Evolutionary conservation across 2,113 vertebrate species (phyloP).

Genomic region (Corythornis cristatus): DNA sequence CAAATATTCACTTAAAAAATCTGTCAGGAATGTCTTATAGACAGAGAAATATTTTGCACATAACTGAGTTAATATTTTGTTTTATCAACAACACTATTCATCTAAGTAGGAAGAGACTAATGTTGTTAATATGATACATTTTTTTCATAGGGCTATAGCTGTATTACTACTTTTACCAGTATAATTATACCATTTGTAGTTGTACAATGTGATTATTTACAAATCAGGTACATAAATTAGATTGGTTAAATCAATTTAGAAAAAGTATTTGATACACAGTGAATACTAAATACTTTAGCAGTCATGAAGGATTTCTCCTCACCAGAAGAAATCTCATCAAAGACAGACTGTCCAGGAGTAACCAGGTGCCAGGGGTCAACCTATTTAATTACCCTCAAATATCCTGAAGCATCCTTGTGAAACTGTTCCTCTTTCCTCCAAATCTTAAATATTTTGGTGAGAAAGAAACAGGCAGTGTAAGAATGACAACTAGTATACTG

Average conservation of each 20-base stretch:
- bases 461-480: neutral
- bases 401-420: neutral
- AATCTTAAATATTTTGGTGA: neutral
- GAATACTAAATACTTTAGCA: neutral
- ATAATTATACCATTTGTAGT: neutral
- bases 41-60: neutral
- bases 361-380: neutral
- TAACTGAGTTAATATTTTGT: neutral
- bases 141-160: neutral
- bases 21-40: neutral
- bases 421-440: neutral
- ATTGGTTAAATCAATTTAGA: neutral
- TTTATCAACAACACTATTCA: neutral
- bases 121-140: neutral
- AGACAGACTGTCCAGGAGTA: neutral
- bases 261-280: neutral
- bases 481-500: neutral
- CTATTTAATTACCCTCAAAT: neutral
- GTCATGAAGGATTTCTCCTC: neutral
- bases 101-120: neutral
- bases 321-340: accelerated
- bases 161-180: neutral
- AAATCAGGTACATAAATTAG: neutral
- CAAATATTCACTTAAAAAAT: neutral
- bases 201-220: neutral